Conservation (phyloP, 2,113 vertebrate species). For the Procavia capensis region DNA sequence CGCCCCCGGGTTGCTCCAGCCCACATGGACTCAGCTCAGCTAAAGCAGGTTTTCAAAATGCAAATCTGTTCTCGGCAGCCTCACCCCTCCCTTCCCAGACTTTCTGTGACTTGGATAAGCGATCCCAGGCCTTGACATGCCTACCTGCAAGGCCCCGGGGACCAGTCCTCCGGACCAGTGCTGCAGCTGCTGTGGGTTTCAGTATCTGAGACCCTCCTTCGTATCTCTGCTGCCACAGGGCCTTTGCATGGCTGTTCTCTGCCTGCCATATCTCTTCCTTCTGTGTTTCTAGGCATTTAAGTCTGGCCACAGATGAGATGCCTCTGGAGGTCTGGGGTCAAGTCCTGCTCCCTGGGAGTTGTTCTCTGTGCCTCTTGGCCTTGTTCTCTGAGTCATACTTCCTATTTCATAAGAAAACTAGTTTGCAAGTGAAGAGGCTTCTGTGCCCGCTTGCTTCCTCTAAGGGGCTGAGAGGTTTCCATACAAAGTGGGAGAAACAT, state of each 20-base stretch:
- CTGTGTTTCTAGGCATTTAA: not conserved
- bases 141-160: not conserved
- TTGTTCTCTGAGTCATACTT: not conserved
- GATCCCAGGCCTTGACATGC: not conserved
- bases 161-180: not conserved
- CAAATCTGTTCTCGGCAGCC: not conserved
- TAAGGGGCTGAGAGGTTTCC: no score
- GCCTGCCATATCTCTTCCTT: not conserved
- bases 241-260: not conserved
- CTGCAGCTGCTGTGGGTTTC: not conserved
- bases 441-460: not conserved
- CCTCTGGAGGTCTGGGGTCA: no score
- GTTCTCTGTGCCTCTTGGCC: not conserved
- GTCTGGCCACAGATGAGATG: no score
- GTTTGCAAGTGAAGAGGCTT: not conserved
- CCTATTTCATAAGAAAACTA: not conserved
- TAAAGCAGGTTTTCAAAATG: not conserved
- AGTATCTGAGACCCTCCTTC: not conserved
- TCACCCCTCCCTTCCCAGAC: not conserved
- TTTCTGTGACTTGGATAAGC: not conserved
- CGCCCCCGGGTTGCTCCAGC: no score
- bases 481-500: no score
- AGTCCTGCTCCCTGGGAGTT: fast-evolving
- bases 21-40: not conserved
- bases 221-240: not conserved